phyloP scores from a whole-genome alignment of 2,113 vertebrate species.

The Aepyceros melampus region DNA sequence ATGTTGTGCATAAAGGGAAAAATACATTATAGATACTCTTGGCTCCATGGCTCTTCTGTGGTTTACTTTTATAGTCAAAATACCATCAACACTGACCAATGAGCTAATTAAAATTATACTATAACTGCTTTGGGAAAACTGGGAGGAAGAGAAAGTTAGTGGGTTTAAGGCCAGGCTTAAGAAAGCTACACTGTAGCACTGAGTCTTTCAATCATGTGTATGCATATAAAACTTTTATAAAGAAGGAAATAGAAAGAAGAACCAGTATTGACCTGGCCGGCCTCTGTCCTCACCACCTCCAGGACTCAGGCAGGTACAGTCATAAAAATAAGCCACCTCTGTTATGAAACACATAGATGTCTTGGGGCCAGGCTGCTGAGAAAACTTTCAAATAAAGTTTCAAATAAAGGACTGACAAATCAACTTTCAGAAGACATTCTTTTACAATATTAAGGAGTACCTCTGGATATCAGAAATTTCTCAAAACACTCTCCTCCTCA shows the following conservation, averaged over 20 bases:
- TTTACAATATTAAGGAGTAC: background rate
- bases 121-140: background rate
- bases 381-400: background rate
- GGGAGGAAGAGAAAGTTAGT: background rate
- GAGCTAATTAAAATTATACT: background rate
- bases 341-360: background rate
- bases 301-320: background rate
- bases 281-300: background rate
- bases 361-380: background rate
- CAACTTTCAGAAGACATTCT: background rate
- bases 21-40: background rate
- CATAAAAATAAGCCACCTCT: background rate
- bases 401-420: background rate
- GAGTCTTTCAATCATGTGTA: background rate
- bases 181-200: background rate
- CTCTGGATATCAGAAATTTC: background rate
- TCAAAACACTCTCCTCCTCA: background rate
- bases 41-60: background rate
- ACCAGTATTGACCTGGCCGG: background rate
- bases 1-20: background rate
- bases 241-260: background rate
- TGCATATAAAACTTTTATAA: background rate
- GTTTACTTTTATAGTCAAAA: background rate
- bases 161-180: background rate
- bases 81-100: background rate